Base-by-base conservation (phyloP, 2,888 invertebrate species). In the Stratiomys singularior region DNA sequence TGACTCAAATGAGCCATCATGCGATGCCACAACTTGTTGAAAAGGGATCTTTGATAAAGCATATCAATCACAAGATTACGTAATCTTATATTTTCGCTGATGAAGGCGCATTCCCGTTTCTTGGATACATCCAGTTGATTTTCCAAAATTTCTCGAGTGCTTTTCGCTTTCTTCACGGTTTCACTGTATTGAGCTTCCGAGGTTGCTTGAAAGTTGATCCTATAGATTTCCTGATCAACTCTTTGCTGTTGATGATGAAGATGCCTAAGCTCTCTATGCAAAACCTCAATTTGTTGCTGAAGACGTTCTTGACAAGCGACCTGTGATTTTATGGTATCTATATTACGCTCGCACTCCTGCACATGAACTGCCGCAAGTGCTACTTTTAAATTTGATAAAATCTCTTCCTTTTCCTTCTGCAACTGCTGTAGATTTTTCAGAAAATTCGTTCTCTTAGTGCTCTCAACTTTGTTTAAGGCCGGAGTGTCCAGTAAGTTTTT, bases 111-210 rank as follows among this genome's bases (percentile, higher is more conserved):
- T 79, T 87, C 87, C 18, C 84, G 83, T 2, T 85, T 84, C 9
- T 85, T 82, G 0, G 85, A 83, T 23, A 85, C 85, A 71, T 87
- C 85, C 25, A 86, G 78, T 0, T 85, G 84, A 77, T 86, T 86
- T 80, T 87, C 86, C 66, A 85, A 78, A 1, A 85, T 85, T 18
- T 81, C 79, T 79, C 85, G 80, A 77, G 83, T 82, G 78, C 84
- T 85, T 1, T 83, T 82, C 3, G 83, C 83, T 13, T 80, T 82
- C 0, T 80, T 79, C 27, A 86, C 84, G 74, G 85, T 82, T 0
- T 82, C 83, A 78, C 84, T 83, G 71, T 87, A 85, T 80, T 85
- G 84, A n/a, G 82, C 81, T 44, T 87, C 86, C 0, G 87, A 85
- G 21, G 86, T 83, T 0, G 86, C 86, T 56, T 83, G 78, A 0